Conservation (phyloP, 2,888 invertebrate genomes). For the Ommatoiulus sabulosus region DNA sequence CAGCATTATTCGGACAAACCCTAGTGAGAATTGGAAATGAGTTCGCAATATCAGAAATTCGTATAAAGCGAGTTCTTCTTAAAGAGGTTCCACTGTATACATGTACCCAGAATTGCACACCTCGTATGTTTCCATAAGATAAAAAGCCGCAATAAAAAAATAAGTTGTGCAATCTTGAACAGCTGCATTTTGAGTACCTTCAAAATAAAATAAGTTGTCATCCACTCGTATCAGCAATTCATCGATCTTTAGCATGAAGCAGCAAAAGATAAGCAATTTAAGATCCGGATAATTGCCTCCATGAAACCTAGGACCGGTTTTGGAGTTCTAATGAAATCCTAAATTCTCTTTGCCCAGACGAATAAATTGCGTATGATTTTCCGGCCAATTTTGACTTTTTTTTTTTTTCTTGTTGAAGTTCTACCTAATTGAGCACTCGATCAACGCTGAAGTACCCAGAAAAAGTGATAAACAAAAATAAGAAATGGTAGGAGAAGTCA, state of each 20-base stretch:
- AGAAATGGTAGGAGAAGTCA: conserved; percentile 11
- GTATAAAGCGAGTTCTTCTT: too few relatives aligned
- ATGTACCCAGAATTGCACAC: too few relatives aligned
- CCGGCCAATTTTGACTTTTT: background rate
- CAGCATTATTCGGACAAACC: too few relatives aligned
- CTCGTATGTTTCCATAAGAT: background rate
- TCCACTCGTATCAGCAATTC: background rate
- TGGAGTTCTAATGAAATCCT: background rate
- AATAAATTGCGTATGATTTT: background rate
- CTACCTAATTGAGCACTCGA: conserved; percentile 34
- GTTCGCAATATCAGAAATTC: too few relatives aligned
- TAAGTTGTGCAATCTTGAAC: background rate
- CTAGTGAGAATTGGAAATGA: too few relatives aligned
- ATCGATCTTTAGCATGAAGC: background rate
- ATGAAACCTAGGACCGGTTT: background rate
- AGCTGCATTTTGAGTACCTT: background rate
- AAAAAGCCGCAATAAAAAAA: background rate
- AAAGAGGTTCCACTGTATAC: too few relatives aligned
- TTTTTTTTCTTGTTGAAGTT: conserved; percentile 21
- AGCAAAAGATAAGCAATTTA: background rate
- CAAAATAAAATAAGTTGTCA: conserved; percentile 4
- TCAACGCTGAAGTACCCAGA: conserved; percentile 25
- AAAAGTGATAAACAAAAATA: conserved; percentile 45
- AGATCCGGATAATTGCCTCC: background rate
- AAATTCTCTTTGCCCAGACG: background rate